Conservation (phyloP, 1,140 invertebrate genomes). For the Homarus americanus region DNA sequence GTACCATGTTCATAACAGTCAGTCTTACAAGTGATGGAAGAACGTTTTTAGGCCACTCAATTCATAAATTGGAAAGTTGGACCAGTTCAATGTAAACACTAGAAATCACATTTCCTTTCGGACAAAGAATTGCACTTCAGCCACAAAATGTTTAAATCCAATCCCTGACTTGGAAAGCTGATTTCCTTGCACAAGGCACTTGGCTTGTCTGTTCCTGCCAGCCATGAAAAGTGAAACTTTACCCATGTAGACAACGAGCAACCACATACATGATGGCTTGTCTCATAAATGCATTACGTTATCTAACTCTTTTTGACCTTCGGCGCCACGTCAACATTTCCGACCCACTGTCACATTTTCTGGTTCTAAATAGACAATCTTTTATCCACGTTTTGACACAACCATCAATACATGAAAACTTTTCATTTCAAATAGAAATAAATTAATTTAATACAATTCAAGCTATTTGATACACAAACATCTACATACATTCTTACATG, state of each 20-base stretch:
- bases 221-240: conserved; percentile 31
- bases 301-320: background rate
- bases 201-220: conserved; percentile 59
- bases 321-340: background rate
- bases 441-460: conserved; percentile 15
- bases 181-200: conserved; percentile 69
- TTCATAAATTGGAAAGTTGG: conserved; percentile 39
- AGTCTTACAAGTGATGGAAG: conserved; percentile 31
- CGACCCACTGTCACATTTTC: background rate
- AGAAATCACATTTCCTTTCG: conserved; percentile 50
- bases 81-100: conserved; percentile 43
- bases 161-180: conserved; percentile 69
- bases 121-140: conserved; percentile 62
- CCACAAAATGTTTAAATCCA: conserved; percentile 54
- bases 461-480: background rate
- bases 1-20: conserved; percentile 34
- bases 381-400: conserved; percentile 14
- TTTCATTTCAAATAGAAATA: background rate
- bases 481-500: background rate
- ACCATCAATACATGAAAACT: conserved; percentile 10
- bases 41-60: conserved; percentile 36
- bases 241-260: conserved; percentile 37
- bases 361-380: conserved; percentile 5
- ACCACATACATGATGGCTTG: background rate
- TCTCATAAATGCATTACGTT: conserved; percentile 20